Evolutionary conservation across 2,113 vertebrate species (phyloP).

Genomic region (Fukomys damarensis): DNA sequence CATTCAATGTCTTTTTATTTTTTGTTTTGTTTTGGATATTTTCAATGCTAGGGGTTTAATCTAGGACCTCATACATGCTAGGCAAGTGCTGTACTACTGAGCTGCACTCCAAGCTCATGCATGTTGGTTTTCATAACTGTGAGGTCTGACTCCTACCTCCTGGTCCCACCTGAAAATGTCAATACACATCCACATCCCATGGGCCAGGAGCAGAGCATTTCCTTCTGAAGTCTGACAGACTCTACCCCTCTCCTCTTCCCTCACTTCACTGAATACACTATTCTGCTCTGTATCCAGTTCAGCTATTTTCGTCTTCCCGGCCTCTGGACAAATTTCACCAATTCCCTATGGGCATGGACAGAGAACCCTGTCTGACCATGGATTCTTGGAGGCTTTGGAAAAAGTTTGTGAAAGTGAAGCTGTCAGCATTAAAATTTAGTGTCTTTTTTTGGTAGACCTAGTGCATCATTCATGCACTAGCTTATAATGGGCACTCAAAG

Average conservation of each 20-base stretch:
- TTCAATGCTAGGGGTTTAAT: neutral
- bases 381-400: neutral
- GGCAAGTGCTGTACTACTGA: neutral
- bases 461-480: neutral
- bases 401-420: neutral
- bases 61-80: neutral
- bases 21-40: neutral
- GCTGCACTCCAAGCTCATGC: neutral
- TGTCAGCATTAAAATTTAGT: neutral
- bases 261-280: neutral
- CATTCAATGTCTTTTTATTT: neutral
- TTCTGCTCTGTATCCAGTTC: neutral
- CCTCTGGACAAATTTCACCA: neutral
- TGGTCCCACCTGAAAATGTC: neutral
- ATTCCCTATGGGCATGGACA: neutral
- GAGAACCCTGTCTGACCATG: neutral
- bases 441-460: neutral
- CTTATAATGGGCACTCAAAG: neutral
- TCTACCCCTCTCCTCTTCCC: neutral
- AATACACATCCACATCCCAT: neutral
- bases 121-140: neutral
- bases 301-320: neutral
- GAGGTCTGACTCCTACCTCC: neutral
- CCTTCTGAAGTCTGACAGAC: neutral
- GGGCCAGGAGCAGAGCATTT: neutral